A percentile compares a stretch with the other conserved stretches of the same genome.
Evolutionary conservation across 2,888 invertebrate genomes (phyloP).

Genomic region (Elmis aenea): DNA sequence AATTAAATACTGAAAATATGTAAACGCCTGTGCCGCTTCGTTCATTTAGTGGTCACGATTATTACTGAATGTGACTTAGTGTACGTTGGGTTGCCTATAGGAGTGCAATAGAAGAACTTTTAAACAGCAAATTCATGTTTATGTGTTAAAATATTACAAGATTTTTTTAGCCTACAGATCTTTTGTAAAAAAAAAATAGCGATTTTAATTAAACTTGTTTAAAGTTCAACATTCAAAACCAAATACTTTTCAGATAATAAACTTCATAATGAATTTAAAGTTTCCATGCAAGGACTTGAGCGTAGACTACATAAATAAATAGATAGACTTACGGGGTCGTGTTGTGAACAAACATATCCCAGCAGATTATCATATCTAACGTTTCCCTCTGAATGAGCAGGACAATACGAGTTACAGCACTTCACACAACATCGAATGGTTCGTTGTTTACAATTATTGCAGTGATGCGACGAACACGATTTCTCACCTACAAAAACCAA

Average conservation of each 20-base stretch:
- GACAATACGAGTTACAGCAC: conserved; percentile 44
- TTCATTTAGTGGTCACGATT: too few species aligned
- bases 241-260: background rate
- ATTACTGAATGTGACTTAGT: too few species aligned
- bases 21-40: too few species aligned
- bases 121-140: too few species aligned
- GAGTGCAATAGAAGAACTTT: too few species aligned
- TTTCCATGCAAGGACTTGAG: background rate
- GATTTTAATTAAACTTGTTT: too few species aligned
- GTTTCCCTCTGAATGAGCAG: conserved; percentile 42
- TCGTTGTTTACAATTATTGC: conserved; percentile 41
- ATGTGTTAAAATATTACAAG: too few species aligned
- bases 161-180: too few species aligned
- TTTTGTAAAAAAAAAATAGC: too few species aligned
- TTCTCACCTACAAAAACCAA: conserved; percentile 37
- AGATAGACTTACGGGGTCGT: conserved; percentile 27
- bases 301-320: background rate
- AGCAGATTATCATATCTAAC: conserved; percentile 37
- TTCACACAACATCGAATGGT: conserved; percentile 42
- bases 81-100: too few species aligned
- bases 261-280: background rate
- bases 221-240: background rate
- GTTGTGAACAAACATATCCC: conserved; percentile 38
- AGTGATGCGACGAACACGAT: conserved; percentile 44
- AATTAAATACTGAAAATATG: too few species aligned